phyloP scores from a whole-genome alignment of 2,113 vertebrate genomes.

The Silurus meridionalis region DNA sequence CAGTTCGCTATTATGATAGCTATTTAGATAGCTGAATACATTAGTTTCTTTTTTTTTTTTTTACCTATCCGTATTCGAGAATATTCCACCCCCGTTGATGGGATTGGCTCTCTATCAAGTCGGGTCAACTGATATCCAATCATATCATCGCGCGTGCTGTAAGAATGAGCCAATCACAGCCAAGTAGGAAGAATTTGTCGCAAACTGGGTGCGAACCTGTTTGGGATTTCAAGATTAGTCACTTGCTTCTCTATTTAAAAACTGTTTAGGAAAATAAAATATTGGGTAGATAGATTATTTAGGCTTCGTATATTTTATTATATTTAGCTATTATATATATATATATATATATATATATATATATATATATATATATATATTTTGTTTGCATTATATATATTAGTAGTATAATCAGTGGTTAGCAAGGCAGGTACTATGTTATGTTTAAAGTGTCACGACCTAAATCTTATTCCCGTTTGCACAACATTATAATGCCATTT shows the following conservation, averaged over 20 bases:
- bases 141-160: background rate
- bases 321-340: background rate
- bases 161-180: background rate
- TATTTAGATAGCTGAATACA: background rate
- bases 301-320: too few relatives aligned
- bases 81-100: background rate
- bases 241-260: background rate
- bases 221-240: background rate
- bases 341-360: too few relatives aligned
- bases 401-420: background rate
- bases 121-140: background rate
- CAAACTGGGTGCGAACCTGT: conserved; percentile 15
- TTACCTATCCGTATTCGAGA: background rate
- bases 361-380: too few relatives aligned
- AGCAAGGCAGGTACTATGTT: background rate
- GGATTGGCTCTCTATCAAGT: background rate
- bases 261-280: background rate
- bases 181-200: conserved; percentile 4
- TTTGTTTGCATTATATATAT: too few relatives aligned
- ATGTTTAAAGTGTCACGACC: background rate
- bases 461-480: background rate
- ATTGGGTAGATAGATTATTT: background rate
- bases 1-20: background rate
- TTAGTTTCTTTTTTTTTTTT: background rate
- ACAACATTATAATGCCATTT: background rate